Percentiles rank a stretch among this genome's conserved stretches.
These are phyloP conservation scores for Plagodis dolabraria DNA, from an alignment of 2,888 invertebrate genomes.

Conservation along the genomic window DNA sequence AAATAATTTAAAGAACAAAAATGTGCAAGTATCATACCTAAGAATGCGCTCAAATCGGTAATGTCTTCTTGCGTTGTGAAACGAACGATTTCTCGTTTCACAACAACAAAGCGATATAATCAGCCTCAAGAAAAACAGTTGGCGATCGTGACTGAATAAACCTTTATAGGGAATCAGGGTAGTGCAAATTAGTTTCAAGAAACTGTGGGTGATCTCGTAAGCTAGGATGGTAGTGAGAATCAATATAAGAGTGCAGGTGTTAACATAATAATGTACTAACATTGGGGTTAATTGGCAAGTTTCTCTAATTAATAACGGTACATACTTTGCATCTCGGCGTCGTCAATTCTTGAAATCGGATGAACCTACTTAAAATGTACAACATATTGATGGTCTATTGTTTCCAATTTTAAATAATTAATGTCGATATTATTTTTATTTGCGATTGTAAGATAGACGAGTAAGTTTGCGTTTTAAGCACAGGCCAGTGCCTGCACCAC, in stretches of 20 bases:
- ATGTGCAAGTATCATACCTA: background rate
- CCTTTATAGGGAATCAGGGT: conserved; percentile 8
- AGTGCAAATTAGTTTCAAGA: conserved; percentile 21
- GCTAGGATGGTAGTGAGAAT: conserved; percentile 8
- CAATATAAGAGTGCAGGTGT: conserved; percentile 3
- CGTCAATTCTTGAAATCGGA: too few species aligned
- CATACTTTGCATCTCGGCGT: too few species aligned
- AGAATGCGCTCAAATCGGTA: background rate
- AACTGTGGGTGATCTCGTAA: conserved; percentile 14
- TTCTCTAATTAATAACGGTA: background rate
- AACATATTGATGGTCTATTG: too few species aligned
- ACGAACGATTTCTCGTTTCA: background rate
- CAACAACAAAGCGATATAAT: background rate
- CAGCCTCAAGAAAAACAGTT: conserved; percentile 8
- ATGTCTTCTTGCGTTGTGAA: too few species aligned
- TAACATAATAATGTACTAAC: background rate
- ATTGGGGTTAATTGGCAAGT: background rate
- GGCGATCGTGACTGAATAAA: conserved; percentile 21
- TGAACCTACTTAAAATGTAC: too few species aligned
- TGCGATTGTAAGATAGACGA: too few species aligned
- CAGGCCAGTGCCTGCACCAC: too few species aligned
- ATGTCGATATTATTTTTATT: too few species aligned
- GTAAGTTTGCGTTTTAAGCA: too few species aligned
- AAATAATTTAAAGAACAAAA: too few species aligned
- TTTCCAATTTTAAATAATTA: too few species aligned